Evolutionary conservation across 2,888 invertebrate species (phyloP), one percentile per base, ranked within the genome.

Genomic region (Argyresthia albistria): DNA sequence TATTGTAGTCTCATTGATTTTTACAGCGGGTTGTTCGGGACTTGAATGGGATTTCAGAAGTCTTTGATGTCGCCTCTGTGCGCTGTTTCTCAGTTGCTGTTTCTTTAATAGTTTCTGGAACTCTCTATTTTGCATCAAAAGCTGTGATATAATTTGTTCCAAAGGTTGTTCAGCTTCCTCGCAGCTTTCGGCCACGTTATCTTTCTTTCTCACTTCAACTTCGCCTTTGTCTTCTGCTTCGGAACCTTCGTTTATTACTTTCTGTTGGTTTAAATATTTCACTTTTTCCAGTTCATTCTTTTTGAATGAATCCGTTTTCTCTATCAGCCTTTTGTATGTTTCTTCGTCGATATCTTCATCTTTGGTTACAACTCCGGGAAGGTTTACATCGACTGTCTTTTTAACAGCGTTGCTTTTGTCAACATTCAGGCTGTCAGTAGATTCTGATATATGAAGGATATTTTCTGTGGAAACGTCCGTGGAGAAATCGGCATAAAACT

Each of bases 61-160:
- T 55, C 89, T 82, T 56, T 90, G 89, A 60, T 90, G 88, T 56
- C 89, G 71, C 54, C 88, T 79, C 55, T 89, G 89, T 25, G 89
- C 82, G 48, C 77, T 87, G 58, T 87, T 89, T 61, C 88, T 79
- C 54, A 75, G 89, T 57, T 93, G 91, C 62, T 93, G 93, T 63
- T 93, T 93, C 60, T 93, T 93, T 35, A 94, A 80, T 46, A 95
- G 88, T 58, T 93, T 92, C 60, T 95, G 93, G 59, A 95, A 95
- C 58, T 95, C 95, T 61, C 93, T 90, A 66, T 93, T 95, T 69
- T 95, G 93, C 90, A 95, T 91, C 6, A 96, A 78, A 11, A 96
- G 82, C 67, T 95, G 95, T 0, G 95, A 92, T 50, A 96, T 95
- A 49, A 96, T 92, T 76, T 95, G 89, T 75, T 94, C 93, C 61